Evolutionary conservation across 2,888 invertebrate genomes (phyloP).

Genomic region (Apodemia zela): DNA sequence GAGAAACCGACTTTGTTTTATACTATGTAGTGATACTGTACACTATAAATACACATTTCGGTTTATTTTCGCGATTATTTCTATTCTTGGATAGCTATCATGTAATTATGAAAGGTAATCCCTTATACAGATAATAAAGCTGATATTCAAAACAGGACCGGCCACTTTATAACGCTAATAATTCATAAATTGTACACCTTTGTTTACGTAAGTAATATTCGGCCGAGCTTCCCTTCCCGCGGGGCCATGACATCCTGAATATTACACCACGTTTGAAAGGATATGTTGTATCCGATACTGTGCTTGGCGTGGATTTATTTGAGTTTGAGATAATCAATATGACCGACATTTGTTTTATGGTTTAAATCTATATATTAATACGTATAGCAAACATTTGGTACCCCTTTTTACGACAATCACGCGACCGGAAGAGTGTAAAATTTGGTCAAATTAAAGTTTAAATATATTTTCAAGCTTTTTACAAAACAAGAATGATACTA

Average conservation of each 20-base stretch:
- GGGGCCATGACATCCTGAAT: conserved; percentile 18
- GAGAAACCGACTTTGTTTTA: no score
- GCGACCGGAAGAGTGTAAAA: no score
- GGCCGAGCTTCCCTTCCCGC: conserved; percentile 13
- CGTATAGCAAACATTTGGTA: no score
- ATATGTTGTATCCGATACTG: background rate
- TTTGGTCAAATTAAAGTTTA: no score
- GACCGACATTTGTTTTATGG: background rate
- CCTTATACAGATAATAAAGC: background rate
- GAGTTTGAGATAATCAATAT: conserved; percentile 7
- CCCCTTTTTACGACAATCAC: no score
- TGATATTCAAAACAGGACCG: conserved; percentile 1
- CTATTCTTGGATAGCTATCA: no score
- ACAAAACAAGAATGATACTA: background rate
- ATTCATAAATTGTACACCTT: conserved; percentile 28
- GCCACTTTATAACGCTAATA: conserved; percentile 26
- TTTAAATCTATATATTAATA: no score
- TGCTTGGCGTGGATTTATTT: background rate
- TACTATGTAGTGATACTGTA: no score
- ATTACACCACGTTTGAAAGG: conserved; percentile 4
- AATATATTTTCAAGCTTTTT: no score
- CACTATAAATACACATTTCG: no score
- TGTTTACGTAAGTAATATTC: conserved; percentile 32
- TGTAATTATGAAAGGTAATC: background rate
- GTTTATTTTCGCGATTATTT: no score